Percentiles rank a stretch among this genome's conserved stretches.
Conservation (phyloP, 2,888 invertebrate species). For the Acleris holmiana region DNA sequence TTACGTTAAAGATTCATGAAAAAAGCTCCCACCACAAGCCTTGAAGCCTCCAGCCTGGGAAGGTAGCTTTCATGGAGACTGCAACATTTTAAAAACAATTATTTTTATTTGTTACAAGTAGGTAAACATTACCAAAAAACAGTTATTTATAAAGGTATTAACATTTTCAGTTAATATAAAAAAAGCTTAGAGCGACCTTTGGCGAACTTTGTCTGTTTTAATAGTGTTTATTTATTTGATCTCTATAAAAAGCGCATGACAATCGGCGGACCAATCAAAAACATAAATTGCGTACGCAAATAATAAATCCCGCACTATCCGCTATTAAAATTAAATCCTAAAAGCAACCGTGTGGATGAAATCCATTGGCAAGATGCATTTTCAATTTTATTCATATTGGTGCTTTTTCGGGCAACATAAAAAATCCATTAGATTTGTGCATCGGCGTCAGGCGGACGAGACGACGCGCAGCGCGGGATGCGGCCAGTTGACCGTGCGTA, state of each 20-base stretch:
- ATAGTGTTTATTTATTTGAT: too few relatives aligned
- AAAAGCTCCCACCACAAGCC: too few relatives aligned
- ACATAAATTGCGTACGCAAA: slow-evolving; percentile 8
- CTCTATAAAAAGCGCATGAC: slow-evolving; percentile 1
- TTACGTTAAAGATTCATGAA: too few relatives aligned
- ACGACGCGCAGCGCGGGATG: slow-evolving; percentile 41
- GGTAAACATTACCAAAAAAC: too few relatives aligned
- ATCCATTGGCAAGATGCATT: slow-evolving; percentile 67
- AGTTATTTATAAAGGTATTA: too few relatives aligned
- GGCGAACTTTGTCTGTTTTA: too few relatives aligned
- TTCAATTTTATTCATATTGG: slow-evolving; percentile 65
- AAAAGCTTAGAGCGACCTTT: too few relatives aligned
- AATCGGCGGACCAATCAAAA: slow-evolving; percentile 12
- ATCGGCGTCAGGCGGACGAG: slow-evolving; percentile 56
- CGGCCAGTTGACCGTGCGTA: slow-evolving; percentile 63
- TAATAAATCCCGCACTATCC: slow-evolving; percentile 30
- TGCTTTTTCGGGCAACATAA: slow-evolving; percentile 66
- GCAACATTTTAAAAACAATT: too few relatives aligned
- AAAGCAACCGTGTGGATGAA: slow-evolving; percentile 33
- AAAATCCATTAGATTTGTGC: slow-evolving; percentile 76
- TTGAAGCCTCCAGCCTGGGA: too few relatives aligned
- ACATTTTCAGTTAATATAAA: too few relatives aligned
- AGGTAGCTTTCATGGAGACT: too few relatives aligned
- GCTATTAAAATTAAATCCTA: slow-evolving; percentile 41
- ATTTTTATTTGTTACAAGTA: too few relatives aligned